phyloP scores from a whole-genome alignment of 2,113 vertebrate species.

The Cheirogaleus medius region DNA sequence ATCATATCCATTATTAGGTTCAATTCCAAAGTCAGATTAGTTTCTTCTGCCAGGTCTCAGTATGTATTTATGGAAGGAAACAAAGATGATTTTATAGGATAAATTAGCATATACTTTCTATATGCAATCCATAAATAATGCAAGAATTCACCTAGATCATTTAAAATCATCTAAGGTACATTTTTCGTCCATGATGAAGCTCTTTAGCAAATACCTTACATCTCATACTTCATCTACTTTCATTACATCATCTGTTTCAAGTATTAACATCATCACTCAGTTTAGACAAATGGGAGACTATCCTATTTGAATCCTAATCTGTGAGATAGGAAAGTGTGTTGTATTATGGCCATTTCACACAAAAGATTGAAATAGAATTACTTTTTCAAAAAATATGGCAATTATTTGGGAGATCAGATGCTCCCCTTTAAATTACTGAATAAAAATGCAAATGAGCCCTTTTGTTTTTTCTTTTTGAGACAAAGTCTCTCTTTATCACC shows the following conservation, averaged over 20 bases:
- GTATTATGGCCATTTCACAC: neutral
- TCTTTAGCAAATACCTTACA: neutral
- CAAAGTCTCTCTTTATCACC: no score
- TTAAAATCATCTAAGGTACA: neutral
- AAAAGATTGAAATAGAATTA: neutral
- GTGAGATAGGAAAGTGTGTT: conserved; percentile 29
- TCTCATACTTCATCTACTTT: neutral
- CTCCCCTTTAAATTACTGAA: conserved; percentile 1
- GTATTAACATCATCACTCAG: neutral
- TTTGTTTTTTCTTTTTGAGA: no score
- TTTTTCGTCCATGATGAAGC: neutral
- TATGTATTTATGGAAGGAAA: conserved; percentile 22
- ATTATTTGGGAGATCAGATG: neutral
- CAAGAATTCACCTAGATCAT: neutral
- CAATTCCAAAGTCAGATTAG: conserved; percentile 24
- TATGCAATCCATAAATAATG: neutral
- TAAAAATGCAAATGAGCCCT: conserved; percentile 55
- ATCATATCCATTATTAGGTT: conserved; percentile 26
- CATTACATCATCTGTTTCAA: neutral
- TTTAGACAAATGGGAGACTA: neutral
- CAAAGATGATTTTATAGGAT: neutral
- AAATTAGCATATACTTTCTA: conserved; percentile 5
- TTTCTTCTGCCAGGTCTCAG: conserved; percentile 40
- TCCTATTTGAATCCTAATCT: neutral
- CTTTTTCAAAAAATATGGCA: conserved; percentile 4